Conservation (phyloP, 1,140 invertebrate species). For the Microvelia longipes region DNA sequence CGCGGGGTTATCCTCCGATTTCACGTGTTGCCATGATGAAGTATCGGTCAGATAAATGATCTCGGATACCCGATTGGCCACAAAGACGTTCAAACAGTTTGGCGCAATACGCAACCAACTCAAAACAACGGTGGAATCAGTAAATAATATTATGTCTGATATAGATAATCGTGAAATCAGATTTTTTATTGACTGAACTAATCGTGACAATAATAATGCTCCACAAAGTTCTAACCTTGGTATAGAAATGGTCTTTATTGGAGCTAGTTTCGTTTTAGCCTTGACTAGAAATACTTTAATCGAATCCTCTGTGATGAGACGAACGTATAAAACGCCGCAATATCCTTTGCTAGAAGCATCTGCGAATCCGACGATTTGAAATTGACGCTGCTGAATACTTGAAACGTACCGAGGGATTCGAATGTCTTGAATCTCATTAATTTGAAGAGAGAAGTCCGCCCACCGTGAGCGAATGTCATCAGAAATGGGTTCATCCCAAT, state of each 20-base stretch:
- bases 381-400: background rate
- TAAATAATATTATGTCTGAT: conserved; percentile 19
- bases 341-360: conserved; percentile 24
- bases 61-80: background rate
- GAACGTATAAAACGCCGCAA: conserved; percentile 22
- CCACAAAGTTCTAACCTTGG: conserved; percentile 28
- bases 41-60: background rate
- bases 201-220: conserved; percentile 23
- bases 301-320: background rate
- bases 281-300: conserved; percentile 19
- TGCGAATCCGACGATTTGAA: conserved; percentile 23
- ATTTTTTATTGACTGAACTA: conserved; percentile 7
- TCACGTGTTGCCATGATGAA: background rate
- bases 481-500: background rate
- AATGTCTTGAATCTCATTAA: background rate
- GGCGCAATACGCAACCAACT: conserved; percentile 20
- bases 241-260: conserved; percentile 26
- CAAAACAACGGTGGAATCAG: conserved; percentile 25
- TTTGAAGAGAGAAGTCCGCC: background rate
- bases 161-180: background rate
- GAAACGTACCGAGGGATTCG: background rate
- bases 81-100: conserved; percentile 8
- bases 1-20: background rate
- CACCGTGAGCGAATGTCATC: background rate
- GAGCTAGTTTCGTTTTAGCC: conserved; percentile 30